phyloP scores from a whole-genome alignment of 2,113 vertebrate species.

The Cebidichthys violaceus region DNA sequence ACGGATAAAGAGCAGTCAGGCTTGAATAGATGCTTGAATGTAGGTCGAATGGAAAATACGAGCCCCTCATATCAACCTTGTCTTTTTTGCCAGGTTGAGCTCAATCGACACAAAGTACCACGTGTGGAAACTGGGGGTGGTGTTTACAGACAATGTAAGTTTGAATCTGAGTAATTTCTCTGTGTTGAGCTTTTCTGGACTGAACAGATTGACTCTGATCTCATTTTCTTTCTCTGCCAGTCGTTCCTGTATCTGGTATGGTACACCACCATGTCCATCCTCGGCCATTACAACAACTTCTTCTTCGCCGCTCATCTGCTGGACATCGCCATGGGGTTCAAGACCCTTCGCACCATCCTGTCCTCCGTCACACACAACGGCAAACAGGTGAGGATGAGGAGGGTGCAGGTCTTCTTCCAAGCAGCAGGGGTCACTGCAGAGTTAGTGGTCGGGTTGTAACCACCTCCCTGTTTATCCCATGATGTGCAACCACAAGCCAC shows the following conservation, averaged over 20 bases:
- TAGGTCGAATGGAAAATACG: conserved; percentile 50
- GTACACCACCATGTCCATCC: conserved; percentile 99
- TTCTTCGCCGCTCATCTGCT: conserved; percentile 98
- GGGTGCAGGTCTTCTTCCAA: conserved; percentile 12
- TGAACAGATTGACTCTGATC: conserved; percentile 14
- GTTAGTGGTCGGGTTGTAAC: neutral
- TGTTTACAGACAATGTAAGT: conserved; percentile 98
- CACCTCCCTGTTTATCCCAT: neutral
- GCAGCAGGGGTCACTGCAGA: conserved; percentile 63
- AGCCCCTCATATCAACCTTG: conserved; percentile 20
- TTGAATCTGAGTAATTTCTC: conserved; percentile 6
- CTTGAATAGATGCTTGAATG: conserved; percentile 3
- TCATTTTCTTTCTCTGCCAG: conserved; percentile 73
- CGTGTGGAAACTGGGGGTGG: conserved; percentile 96
- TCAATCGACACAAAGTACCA: conserved; percentile 97
- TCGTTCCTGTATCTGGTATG: conserved; percentile 97
- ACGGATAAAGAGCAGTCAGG: conserved; percentile 9
- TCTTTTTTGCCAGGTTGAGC: conserved; percentile 88
- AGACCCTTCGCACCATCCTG: conserved; percentile 95
- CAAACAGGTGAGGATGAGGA: conserved; percentile 89
- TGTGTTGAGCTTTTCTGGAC: neutral
- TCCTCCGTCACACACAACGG: conserved; percentile 99
- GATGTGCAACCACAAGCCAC: neutral
- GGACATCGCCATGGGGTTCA: conserved; percentile 99
- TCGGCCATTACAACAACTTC: conserved; percentile 99